A percentile compares a stretch with the other conserved stretches of the same genome.
Conservation (phyloP, 1,140 invertebrate species). For the Drosophila burlai region DNA sequence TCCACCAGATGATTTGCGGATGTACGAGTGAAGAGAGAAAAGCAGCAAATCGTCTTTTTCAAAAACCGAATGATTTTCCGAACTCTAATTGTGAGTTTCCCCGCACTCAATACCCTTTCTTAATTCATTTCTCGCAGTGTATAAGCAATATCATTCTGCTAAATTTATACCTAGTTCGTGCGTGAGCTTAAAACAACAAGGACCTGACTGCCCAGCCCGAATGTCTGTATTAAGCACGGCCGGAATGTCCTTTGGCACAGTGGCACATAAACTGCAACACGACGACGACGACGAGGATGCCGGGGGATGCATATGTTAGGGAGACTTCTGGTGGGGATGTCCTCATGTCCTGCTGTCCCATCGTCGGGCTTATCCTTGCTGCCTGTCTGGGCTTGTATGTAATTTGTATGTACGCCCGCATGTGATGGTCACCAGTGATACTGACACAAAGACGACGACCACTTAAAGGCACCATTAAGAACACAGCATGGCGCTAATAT, state of each 20-base stretch:
- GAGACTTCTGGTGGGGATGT: neutral
- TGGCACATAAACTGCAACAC: slow-evolving; percentile 66
- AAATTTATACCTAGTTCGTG: slow-evolving; percentile 45
- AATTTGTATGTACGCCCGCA: slow-evolving; percentile 58
- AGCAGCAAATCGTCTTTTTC: neutral
- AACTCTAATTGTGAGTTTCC: neutral
- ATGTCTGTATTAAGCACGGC: slow-evolving; percentile 47
- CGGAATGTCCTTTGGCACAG: slow-evolving; percentile 61
- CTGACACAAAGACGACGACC: slow-evolving; percentile 28
- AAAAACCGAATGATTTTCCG: neutral
- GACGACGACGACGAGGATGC: neutral
- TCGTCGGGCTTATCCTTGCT: slow-evolving; percentile 24
- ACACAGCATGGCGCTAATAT: slow-evolving; percentile 66
- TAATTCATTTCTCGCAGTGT: neutral
- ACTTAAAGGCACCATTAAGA: slow-evolving; percentile 51
- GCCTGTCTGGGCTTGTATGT: slow-evolving; percentile 38
- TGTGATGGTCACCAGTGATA: slow-evolving; percentile 42
- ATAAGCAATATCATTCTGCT: neutral
- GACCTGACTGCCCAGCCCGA: slow-evolving; percentile 24
- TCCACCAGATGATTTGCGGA: no score
- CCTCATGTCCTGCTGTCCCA: neutral
- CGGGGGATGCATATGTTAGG: slow-evolving; percentile 44
- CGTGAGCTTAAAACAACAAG: slow-evolving; percentile 21
- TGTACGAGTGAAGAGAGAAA: no score
- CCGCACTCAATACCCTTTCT: neutral